Percentiles rank a stretch among this genome's conserved stretches.
These are phyloP conservation scores for Leucoraja ocellata DNA, from an alignment of 2,797 vertebrate species.

Conservation along the genomic window DNA sequence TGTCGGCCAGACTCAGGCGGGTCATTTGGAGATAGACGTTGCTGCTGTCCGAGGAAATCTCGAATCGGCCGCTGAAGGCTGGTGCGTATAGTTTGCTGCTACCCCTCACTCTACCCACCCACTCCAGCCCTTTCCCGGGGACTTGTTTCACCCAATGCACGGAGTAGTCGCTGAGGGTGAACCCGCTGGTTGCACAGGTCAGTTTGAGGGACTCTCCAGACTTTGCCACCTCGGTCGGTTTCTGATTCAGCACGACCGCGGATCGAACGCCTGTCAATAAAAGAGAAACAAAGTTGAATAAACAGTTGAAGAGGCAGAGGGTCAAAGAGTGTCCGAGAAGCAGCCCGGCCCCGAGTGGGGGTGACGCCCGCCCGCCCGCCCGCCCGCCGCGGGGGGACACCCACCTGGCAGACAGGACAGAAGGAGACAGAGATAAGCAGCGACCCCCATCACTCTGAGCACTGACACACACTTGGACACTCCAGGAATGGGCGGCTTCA, in stretches of 20 bases:
- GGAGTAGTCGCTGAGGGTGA: not conserved
- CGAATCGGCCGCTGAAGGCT: not conserved
- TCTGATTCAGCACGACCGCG: not conserved
- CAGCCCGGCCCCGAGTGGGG: not conserved
- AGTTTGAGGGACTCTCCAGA: not conserved
- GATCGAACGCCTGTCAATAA: conserved; percentile 5
- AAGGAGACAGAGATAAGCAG: too few relatives aligned
- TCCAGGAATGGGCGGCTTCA: too few relatives aligned
- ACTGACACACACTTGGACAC: too few relatives aligned
- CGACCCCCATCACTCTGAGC: too few relatives aligned
- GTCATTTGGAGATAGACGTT: too few relatives aligned
- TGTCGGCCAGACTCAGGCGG: too few relatives aligned
- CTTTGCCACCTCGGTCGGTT: not conserved
- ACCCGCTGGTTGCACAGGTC: not conserved
- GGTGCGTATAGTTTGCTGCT: not conserved
- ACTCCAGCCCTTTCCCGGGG: not conserved
- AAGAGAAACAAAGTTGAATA: not conserved
- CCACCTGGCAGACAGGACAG: too few relatives aligned
- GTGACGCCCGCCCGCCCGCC: too few relatives aligned
- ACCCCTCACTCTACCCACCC: too few relatives aligned
- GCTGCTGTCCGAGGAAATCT: too few relatives aligned
- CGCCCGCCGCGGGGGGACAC: too few relatives aligned
- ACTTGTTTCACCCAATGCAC: not conserved
- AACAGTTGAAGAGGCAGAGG: not conserved
- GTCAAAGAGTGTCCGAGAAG: not conserved